Conservation (phyloP, 1,140 invertebrate genomes). For the Ceratina calcarata region DNA sequence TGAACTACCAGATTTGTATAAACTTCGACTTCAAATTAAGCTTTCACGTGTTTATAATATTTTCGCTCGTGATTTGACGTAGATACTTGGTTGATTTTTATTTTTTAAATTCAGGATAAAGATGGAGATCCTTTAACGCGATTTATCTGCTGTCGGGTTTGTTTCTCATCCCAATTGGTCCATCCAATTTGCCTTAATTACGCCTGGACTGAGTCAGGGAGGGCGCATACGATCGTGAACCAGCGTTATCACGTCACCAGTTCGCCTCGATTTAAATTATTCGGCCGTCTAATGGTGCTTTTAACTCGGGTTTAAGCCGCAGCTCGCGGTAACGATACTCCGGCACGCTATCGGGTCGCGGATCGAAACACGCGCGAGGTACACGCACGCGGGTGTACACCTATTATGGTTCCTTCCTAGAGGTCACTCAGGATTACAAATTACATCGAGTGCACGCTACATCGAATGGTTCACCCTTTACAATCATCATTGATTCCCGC, state of each 20-base stretch:
- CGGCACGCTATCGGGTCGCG: constrained; percentile 27
- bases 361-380: neutral
- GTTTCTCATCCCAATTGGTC: neutral
- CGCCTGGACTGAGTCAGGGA: constrained; percentile 8
- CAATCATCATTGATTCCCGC: neutral
- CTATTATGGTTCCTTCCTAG: constrained; percentile 37
- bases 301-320: constrained; percentile 39
- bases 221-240: neutral
- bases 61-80: too few species aligned
- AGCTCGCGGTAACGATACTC: constrained; percentile 46
- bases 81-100: too few species aligned
- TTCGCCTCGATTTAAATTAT: constrained; percentile 55
- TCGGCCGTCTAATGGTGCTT: constrained; percentile 52
- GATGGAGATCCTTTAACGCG: too few species aligned
- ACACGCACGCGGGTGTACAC: neutral
- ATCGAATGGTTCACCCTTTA: neutral
- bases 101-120: too few species aligned
- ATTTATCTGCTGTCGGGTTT: neutral
- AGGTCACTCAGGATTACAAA: constrained; percentile 17
- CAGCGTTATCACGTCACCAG: constrained; percentile 41
- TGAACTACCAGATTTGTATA: neutral
- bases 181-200: constrained; percentile 46
- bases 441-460: constrained; percentile 17
- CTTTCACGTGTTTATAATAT: too few species aligned
- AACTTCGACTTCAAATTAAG: too few species aligned